These are phyloP conservation scores for Smithornis capensis DNA, from an alignment of 2,113 vertebrate genomes.

Conservation along the genomic window DNA sequence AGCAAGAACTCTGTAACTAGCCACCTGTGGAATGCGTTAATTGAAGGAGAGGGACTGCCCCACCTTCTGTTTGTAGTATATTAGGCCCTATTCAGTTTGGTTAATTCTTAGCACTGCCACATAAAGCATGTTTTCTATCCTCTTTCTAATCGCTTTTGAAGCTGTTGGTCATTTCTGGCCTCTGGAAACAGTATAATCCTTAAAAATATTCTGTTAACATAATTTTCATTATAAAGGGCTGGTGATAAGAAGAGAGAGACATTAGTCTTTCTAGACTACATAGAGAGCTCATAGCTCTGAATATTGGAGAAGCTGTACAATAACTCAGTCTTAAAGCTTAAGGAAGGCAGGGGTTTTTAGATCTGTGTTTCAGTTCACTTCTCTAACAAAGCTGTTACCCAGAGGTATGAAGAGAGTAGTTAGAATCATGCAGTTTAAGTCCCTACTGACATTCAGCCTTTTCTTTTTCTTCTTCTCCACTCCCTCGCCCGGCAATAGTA, in stretches of 20 bases:
- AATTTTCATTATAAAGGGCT: neutral
- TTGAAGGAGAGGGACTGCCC: neutral
- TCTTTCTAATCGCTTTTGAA: neutral
- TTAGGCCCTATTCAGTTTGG: neutral
- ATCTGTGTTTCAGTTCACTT: neutral
- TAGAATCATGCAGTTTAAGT: neutral
- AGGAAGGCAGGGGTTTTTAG: neutral
- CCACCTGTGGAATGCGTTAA: neutral
- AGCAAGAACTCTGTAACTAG: neutral
- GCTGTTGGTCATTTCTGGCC: neutral
- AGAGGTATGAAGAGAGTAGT: neutral
- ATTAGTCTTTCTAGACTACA: neutral
- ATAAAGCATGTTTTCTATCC: neutral
- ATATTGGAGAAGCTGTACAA: neutral
- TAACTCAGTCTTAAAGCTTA: neutral
- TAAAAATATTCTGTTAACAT: neutral
- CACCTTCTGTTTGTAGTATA: neutral
- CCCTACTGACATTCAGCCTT: neutral
- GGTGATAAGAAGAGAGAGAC: neutral
- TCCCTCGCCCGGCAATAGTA: conserved; percentile 69
- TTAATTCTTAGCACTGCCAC: neutral
- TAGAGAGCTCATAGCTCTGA: neutral
- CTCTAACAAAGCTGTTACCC: neutral
- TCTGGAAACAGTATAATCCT: neutral
- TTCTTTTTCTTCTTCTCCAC: neutral